Base-by-base conservation (phyloP, 2,797 vertebrate species). In the Anableps anableps region DNA sequence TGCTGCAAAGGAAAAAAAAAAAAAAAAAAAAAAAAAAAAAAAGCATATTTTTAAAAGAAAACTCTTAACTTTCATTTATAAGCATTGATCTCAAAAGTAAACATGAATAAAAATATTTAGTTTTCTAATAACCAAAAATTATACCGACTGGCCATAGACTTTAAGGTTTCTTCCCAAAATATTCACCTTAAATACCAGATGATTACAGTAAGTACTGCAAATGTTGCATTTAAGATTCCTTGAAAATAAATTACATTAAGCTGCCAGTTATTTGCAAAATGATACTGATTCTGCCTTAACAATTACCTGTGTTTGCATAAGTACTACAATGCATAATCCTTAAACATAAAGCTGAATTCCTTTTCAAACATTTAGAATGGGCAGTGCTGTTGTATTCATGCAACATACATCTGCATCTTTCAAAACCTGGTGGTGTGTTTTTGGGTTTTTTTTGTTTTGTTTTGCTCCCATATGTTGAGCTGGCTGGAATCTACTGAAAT, bases 1-100 rank as follows among this genome's bases (percentile, higher is more conserved):
- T 2, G 98, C 99, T 99, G 94, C 48, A 91, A 48, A 45, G 16
- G 41, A 70, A 53, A 64, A 31, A 2, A n/a, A 66, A 58, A 41
- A 66, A 36, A 36, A 23, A 0, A 0, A 76, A 21, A 29, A 36
- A 29, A 51, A 50, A 45, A 55, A 6, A 50, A 53, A 29, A 47
- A 41, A 21, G 0, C 21, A 51, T 2, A 0, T 7, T 55, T 51
- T 26, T 19, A 60, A 26, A 13, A 38, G 36, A 66, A 10, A 19
- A 19, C 9, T 21, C 1, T 38, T 38, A 66, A 23, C 0, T 21
- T 23, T 21, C 36, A 34, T 23, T 38, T 66, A 9, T 0, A 66
- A 66, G 34, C 3, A 1, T 6, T 26, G 23, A 23, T 38, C 34
- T 68, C 9, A 68, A 38, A 36, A 34, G 31, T 26, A 66, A 23